Percentiles rank a stretch among this genome's conserved stretches.
These are phyloP conservation scores for Allolobophora icterica DNA, from an alignment of 2,888 invertebrate species.

Conservation along the genomic window DNA sequence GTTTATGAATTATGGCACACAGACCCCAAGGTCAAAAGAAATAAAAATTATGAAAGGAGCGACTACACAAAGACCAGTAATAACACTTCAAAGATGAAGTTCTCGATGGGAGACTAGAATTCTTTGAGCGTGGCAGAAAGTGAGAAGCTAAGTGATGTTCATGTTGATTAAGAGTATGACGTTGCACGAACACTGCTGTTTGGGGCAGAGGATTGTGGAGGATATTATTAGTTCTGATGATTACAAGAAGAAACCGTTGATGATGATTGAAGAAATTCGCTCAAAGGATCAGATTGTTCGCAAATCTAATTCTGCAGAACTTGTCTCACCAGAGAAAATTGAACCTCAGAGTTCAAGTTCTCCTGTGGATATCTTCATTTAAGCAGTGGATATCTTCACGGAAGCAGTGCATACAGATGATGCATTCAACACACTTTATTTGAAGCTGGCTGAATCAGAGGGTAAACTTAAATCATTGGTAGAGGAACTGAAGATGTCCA, in stretches of 20 bases:
- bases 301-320: background rate
- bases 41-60: background rate
- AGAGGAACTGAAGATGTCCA: background rate
- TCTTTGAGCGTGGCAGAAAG: background rate
- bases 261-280: background rate
- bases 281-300: background rate
- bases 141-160: background rate
- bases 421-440: background rate
- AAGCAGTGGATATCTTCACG: background rate
- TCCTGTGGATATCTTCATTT: background rate
- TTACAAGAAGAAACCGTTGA: background rate
- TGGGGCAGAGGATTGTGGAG: background rate
- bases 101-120: slow-evolving; percentile 17
- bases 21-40: background rate
- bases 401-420: slow-evolving; percentile 18
- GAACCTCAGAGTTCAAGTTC: background rate
- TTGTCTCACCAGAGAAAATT: background rate
- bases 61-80: background rate
- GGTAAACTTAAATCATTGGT: background rate
- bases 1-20: background rate
- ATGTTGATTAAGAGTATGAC: background rate
- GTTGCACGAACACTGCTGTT: background rate
- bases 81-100: background rate
- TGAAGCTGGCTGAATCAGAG: too few species aligned
- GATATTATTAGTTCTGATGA: background rate